phyloP scores from a whole-genome alignment of 2,797 vertebrate genomes.

The Manis crassicaudata region DNA sequence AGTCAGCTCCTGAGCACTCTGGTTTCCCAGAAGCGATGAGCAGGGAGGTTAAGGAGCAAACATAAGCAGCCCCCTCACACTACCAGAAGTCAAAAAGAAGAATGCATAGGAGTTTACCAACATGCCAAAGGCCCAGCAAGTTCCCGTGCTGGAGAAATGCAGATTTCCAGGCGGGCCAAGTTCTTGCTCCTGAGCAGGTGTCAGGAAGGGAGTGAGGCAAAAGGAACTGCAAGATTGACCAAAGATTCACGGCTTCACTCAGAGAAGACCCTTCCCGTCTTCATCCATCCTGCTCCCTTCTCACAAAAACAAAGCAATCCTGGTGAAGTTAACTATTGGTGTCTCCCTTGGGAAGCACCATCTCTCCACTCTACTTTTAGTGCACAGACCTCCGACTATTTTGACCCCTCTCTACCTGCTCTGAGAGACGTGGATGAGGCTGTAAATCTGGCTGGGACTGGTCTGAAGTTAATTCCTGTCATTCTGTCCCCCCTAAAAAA shows the following conservation, averaged over 20 bases:
- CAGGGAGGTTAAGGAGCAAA: background rate
- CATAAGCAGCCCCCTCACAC: background rate
- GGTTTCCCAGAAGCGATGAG: background rate
- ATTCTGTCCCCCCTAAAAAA: background rate
- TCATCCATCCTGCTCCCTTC: background rate
- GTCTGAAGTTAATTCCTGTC: background rate
- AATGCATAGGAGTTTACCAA: background rate
- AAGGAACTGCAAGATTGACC: background rate
- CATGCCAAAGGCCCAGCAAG: background rate
- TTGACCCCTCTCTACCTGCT: background rate
- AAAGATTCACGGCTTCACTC: background rate
- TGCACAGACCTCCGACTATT: background rate
- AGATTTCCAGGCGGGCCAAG: background rate
- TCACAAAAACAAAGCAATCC: background rate
- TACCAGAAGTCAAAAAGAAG: background rate
- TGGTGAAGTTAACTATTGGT: background rate
- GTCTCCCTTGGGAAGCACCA: rapidly evolving
- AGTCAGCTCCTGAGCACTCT: background rate
- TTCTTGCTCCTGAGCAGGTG: background rate
- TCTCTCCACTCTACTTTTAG: background rate
- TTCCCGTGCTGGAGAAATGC: background rate
- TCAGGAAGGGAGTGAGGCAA: background rate
- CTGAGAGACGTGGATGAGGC: background rate
- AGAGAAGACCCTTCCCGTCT: background rate
- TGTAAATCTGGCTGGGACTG: background rate